phyloP scores from a whole-genome alignment of 2,113 vertebrate genomes.

The Hassar affinis region DNA sequence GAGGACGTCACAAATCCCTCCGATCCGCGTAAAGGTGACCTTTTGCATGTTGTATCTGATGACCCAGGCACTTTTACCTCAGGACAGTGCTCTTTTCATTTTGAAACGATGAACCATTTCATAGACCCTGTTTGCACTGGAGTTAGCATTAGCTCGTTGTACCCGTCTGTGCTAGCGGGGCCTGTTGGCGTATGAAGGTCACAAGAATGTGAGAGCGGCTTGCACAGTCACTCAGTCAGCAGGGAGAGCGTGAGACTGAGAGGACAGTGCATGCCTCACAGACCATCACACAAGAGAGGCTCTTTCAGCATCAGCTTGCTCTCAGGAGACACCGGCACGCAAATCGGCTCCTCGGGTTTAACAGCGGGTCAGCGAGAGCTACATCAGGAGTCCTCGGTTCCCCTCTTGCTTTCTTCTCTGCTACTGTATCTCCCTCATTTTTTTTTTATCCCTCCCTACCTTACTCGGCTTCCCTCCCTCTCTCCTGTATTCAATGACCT shows the following conservation, averaged over 20 bases:
- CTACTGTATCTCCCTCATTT: conserved; percentile 20
- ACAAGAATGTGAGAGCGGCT: conserved; percentile 72
- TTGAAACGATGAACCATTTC: conserved; percentile 38
- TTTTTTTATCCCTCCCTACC: conserved; percentile 60
- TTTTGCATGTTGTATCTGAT: conserved; percentile 1
- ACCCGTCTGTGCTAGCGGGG: conserved; percentile 60
- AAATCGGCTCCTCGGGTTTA: conserved; percentile 25
- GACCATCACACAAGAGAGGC: conserved; percentile 35
- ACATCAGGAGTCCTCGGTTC: conserved; percentile 24
- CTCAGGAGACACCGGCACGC: conserved; percentile 40
- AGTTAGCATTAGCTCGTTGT: conserved; percentile 60
- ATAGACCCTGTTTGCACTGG: conserved; percentile 45
- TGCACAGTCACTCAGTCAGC: conserved; percentile 56
- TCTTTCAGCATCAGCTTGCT: conserved; percentile 36
- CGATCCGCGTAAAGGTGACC: conserved; percentile 15
- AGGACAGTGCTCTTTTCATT: not conserved
- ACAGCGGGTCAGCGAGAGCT: conserved; percentile 27
- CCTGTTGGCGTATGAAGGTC: conserved; percentile 75
- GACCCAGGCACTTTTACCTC: not conserved
- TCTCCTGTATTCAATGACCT: conserved; percentile 83
- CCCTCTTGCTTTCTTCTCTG: not conserved
- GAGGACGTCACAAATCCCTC: conserved; percentile 31
- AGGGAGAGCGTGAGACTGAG: conserved; percentile 39
- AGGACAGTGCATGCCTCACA: conserved; percentile 45
- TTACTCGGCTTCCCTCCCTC: conserved; percentile 41